Evolutionary conservation across 1,140 invertebrate species (phyloP).

Genomic region (Aplysia californica): DNA sequence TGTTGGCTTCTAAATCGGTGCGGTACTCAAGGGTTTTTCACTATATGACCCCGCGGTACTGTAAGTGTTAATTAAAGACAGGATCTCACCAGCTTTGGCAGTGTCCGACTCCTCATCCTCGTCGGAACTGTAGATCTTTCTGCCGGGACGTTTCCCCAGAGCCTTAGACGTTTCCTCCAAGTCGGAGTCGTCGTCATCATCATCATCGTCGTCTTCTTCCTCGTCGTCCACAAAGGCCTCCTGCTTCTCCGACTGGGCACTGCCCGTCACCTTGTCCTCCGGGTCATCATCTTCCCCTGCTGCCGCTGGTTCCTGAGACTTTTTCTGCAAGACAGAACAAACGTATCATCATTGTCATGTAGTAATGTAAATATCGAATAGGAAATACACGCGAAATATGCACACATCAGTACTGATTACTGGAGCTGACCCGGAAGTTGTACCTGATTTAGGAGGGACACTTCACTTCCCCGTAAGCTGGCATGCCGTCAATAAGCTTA

Average conservation of each 20-base stretch:
- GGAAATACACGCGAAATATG: too few species aligned
- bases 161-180: constrained; percentile 10
- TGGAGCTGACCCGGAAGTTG: too few species aligned
- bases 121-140: constrained; percentile 34
- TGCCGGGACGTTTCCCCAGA: background rate
- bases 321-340: constrained; percentile 69
- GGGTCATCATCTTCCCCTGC: constrained; percentile 56
- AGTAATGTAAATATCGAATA: too few species aligned
- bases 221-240: constrained; percentile 50
- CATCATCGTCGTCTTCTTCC: constrained; percentile 20
- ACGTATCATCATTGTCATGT: too few species aligned
- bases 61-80: too few species aligned
- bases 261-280: constrained; percentile 12
- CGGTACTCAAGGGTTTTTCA: too few species aligned
- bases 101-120: constrained; percentile 38
- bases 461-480: too few species aligned
- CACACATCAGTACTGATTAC: too few species aligned
- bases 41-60: too few species aligned
- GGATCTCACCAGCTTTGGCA: constrained; percentile 24
- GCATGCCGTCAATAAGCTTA: too few species aligned
- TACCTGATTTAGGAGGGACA: too few species aligned
- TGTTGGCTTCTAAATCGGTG: too few species aligned
- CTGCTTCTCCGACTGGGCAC: constrained; percentile 64
- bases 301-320: constrained; percentile 80
- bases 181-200: constrained; percentile 17